Percentiles rank a stretch among this genome's conserved stretches.
These are phyloP conservation scores for Neostethus bicornis DNA, from an alignment of 2,797 vertebrate species.

Conservation along the genomic window DNA sequence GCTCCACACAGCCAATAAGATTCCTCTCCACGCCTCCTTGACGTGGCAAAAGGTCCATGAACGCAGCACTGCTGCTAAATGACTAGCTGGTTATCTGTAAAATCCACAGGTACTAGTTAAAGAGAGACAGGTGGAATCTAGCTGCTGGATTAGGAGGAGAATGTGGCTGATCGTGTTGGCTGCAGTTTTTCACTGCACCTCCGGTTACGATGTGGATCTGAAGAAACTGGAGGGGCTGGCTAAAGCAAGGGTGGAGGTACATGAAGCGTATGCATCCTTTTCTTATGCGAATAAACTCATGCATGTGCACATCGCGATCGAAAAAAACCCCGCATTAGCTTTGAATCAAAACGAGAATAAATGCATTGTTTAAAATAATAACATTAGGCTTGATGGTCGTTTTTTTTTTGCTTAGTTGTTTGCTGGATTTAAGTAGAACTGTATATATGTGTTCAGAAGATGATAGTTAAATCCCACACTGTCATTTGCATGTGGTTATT, in stretches of 20 bases:
- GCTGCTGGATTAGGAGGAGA: constrained; percentile 10
- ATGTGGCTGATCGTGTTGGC: constrained; percentile 75
- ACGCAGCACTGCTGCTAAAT: constrained; percentile 60
- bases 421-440: constrained; percentile 1
- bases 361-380: not conserved
- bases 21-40: constrained; percentile 46
- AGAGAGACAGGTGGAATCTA: no score
- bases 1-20: constrained; percentile 38
- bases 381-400: no score
- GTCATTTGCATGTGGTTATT: not conserved
- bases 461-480: not conserved
- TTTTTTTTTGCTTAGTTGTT: constrained; percentile 3
- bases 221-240: constrained; percentile 83
- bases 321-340: not conserved
- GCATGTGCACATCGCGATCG: not conserved
- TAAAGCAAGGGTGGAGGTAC: constrained; percentile 87
- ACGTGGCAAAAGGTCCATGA: constrained; percentile 78
- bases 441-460: not conserved
- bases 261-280: not conserved
- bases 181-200: constrained; percentile 67
- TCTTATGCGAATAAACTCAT: not conserved
- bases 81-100: no score
- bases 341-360: not conserved
- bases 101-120: no score
- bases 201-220: constrained; percentile 75